These are phyloP conservation scores for Julus scandinavius DNA, from an alignment of 2,888 invertebrate species.

Conservation along the genomic window DNA sequence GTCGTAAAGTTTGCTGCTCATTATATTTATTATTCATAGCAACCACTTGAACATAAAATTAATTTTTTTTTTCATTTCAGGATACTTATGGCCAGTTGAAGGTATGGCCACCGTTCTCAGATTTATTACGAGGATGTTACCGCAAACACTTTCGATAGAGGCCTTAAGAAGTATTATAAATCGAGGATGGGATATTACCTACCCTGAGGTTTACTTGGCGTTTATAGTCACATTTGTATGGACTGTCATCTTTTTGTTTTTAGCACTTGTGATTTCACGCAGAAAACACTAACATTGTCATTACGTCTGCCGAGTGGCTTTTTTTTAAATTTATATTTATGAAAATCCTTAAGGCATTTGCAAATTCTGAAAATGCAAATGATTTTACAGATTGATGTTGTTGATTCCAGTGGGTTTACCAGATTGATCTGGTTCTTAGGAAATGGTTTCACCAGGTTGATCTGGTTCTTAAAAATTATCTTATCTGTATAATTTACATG, in stretches of 20 bases:
- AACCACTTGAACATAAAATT: no score
- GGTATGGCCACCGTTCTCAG: not conserved
- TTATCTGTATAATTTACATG: no score
- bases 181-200: not conserved
- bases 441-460: no score
- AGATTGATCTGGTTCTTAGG: no score
- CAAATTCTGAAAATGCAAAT: no score
- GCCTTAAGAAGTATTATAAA: not conserved
- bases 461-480: no score
- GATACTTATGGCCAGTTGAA: slow-evolving; percentile 23
- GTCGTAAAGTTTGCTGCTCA: no score
- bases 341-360: no score
- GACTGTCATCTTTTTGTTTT: not conserved
- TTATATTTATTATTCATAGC: no score
- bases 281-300: not conserved
- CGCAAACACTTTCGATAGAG: not conserved
- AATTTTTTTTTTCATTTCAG: not conserved
- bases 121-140: not conserved
- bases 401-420: no score
- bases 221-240: not conserved
- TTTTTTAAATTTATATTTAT: no score
- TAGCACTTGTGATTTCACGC: not conserved
- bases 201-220: not conserved
- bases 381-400: no score
- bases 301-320: not conserved